Evolutionary conservation across 2,797 vertebrate species (phyloP), one percentile per base, ranked within the genome.

Genomic region (Sitta carolinensis): DNA sequence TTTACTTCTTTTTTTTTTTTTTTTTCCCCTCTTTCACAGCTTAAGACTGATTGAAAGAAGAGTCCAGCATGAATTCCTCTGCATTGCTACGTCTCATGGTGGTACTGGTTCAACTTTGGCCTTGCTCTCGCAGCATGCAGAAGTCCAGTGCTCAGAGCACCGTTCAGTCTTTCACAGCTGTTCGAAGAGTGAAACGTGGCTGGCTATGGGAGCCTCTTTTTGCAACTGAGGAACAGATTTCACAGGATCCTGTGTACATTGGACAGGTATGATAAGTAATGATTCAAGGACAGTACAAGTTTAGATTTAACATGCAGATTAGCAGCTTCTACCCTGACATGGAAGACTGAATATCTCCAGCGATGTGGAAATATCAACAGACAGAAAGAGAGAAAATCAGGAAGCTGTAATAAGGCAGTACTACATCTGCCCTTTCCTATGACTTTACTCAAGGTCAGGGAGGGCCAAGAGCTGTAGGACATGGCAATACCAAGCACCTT

Each of bases 121-220:
- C 87, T 67, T 93, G 69, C 43, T 76, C 85, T 57, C 25, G n/a
- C 23, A 81, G 67, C 29, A 36, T 0, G 0, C 83, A 69, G 69
- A 91, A 73, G 7, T 10, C 12, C 19, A 57, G 79, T 0, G 0
- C 38, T n/a, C 42, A 90, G 26, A 62, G 67, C 4, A 32, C 27
- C 4, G 22, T 57, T 7, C 30, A 62, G 40, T 9, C 70, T 51
- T 42, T 18, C 55, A 29, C 16, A 58, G 47, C 62, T 70, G 54
- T 34, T 54, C 55, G 5, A 67, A 97, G 96, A 95, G 63, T 89
- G 64, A 98, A 97, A 97, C 98, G 98, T 86, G 97, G 96, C 84
- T 99, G 99, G 98, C 96, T 98, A 87, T 99, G 98, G 98, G 98
- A 98, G 54, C 98, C 98, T 77, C 93, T 99, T 94, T 98, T 98